Base-by-base conservation (phyloP, 2,113 vertebrate genomes). In the Ochotona curzoniae region DNA sequence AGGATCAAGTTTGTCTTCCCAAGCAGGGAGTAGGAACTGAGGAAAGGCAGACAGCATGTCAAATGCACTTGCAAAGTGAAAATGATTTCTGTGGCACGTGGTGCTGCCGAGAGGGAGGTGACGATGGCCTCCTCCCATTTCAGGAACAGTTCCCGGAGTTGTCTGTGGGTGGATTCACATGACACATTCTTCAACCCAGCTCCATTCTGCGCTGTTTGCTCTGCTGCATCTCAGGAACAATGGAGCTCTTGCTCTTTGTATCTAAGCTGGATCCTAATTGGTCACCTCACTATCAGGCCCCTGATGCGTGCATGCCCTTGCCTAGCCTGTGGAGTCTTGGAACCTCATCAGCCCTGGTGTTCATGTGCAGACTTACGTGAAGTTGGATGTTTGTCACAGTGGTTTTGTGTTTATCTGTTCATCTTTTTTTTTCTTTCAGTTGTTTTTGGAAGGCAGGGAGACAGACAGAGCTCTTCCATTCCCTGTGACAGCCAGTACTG, bases 141-240 rank as follows among this genome's bases (percentile, higher is more conserved):
- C 89, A 91, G 93, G 91, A 96, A 95, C 84, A n/a, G 89, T 73
- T 95, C 89, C 94, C 93, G 28, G 95, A 80, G 69, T 69, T 38
- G 91, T 96, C 93, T 30, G 96, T 84, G 73, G 97, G 96, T 64
- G 93, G 90, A 84, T 90, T 93, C 95, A 85, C 95, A 91, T 80
- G 96, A 95, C 93, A 80, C 93, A 94, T 86, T 57, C 94, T 95
- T 83, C 87, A 95, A 86, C 78, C 73, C 51, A 71, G 2, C 75
- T 94, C 90, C 74, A 28, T 87, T 87, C 95, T 85, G 86, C 35
- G 88, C 80, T 74, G 83, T 83, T 80, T 91, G 95, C 75, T 89
- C 64, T 94, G 87, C 95, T 4, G 5, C 71, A 35, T 89, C 64
- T 92, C 60, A 30, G 89, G 49, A 83, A 93, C 95, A 93, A 91